Conservation (phyloP, 2,888 invertebrate genomes). For the Cantharis flavilabris region DNA sequence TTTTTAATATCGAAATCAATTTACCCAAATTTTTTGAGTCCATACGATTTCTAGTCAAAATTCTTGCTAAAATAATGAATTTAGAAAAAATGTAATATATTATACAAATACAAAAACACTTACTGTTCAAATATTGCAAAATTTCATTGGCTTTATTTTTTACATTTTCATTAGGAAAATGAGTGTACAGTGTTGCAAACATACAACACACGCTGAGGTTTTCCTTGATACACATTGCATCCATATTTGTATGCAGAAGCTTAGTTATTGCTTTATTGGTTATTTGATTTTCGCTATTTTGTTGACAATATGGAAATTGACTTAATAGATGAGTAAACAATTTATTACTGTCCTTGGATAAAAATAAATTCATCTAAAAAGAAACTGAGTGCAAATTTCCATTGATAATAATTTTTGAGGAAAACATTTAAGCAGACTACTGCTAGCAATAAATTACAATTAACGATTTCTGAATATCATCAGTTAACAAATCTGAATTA, state of each 20-base stretch:
- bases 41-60: conserved; percentile 34
- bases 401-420: too few relatives aligned
- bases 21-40: conserved; percentile 15
- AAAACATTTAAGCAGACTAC: too few relatives aligned
- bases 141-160: conserved; percentile 53
- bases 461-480: too few relatives aligned
- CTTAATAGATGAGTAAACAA: conserved; percentile 63
- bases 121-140: conserved; percentile 60
- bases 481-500: too few relatives aligned
- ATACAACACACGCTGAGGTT: conserved; percentile 61
- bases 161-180: conserved; percentile 53
- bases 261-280: conserved; percentile 54
- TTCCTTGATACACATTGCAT: conserved; percentile 58
- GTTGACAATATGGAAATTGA: conserved; percentile 64
- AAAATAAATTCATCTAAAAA: conserved; percentile 53
- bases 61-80: conserved; percentile 33
- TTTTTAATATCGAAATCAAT: not conserved
- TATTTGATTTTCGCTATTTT: conserved; percentile 43
- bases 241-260: conserved; percentile 52
- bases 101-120: conserved; percentile 18
- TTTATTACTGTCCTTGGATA: conserved; percentile 58
- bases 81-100: not conserved
- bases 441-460: too few relatives aligned
- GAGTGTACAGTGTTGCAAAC: conserved; percentile 58
- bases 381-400: not conserved